Conservation (phyloP, 2,888 invertebrate species). For the Anagyrus pseudococci region DNA sequence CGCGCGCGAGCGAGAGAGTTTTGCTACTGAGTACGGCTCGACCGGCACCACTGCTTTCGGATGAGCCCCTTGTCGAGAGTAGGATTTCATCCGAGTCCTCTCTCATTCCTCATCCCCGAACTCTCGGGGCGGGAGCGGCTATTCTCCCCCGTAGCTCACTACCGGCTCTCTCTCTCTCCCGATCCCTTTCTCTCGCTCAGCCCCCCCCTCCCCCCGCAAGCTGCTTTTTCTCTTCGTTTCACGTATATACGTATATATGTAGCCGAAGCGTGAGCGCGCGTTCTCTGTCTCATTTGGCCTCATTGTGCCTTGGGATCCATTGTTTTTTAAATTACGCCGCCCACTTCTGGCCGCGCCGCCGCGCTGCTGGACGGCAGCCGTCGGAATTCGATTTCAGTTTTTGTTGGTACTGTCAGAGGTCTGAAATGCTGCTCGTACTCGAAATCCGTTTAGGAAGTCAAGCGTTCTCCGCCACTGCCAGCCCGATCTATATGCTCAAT, state of each 20-base stretch:
- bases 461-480: conserved; percentile 20
- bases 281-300: conserved; percentile 61
- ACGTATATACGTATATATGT: no score
- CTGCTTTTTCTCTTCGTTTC: neutral
- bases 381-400: conserved; percentile 58
- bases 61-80: conserved; percentile 15
- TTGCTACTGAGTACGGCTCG: conserved; percentile 15
- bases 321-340: conserved; percentile 61
- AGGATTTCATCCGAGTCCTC: conserved; percentile 26
- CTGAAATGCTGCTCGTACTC: conserved; percentile 54
- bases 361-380: conserved; percentile 17
- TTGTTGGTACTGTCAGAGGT: conserved; percentile 55
- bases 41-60: neutral
- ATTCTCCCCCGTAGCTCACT: neutral
- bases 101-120: neutral
- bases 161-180: neutral
- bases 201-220: neutral
- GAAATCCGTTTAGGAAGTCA: conserved; percentile 47
- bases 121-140: neutral
- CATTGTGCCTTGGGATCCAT: conserved; percentile 59
- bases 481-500: neutral
- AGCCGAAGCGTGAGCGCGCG: neutral
- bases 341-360: conserved; percentile 48
- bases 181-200: neutral
- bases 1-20: conserved; percentile 4